These are phyloP conservation scores for Chalcis sispes DNA, from an alignment of 2,888 invertebrate species.

Conservation along the genomic window DNA sequence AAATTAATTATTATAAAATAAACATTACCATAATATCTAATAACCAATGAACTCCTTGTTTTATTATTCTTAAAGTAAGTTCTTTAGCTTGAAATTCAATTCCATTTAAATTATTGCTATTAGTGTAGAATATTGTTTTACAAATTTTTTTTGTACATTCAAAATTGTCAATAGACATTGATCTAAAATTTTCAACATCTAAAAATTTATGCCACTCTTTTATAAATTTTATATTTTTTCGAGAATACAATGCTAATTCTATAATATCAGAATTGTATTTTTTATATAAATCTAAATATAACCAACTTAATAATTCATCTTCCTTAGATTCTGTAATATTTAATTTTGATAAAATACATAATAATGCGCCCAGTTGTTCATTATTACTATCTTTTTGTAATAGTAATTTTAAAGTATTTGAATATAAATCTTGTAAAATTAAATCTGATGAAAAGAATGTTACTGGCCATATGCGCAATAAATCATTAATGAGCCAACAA, in stretches of 20 bases:
- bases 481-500: slow-evolving; percentile 68
- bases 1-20: not conserved
- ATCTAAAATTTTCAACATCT: slow-evolving; percentile 62
- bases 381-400: slow-evolving; percentile 61
- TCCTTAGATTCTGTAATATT: slow-evolving; percentile 64
- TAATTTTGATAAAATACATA: slow-evolving; percentile 69
- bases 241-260: slow-evolving; percentile 68
- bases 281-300: slow-evolving; percentile 66
- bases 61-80: slow-evolving; percentile 65
- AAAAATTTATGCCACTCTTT: slow-evolving; percentile 66
- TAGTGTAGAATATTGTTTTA: slow-evolving; percentile 61
- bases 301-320: slow-evolving; percentile 63
- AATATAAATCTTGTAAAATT: slow-evolving; percentile 67
- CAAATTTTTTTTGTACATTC: slow-evolving; percentile 63
- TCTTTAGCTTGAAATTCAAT: slow-evolving; percentile 63
- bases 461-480: slow-evolving; percentile 65
- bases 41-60: slow-evolving; percentile 67
- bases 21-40: slow-evolving; percentile 67
- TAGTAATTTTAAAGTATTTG: slow-evolving; percentile 61
- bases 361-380: slow-evolving; percentile 57
- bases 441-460: slow-evolving; percentile 60
- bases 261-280: slow-evolving; percentile 61
- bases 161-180: slow-evolving; percentile 54
- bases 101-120: slow-evolving; percentile 51
- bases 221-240: slow-evolving; percentile 65